Evolutionary conservation across 2,888 invertebrate species (phyloP), one percentile per base, ranked within the genome.

Genomic region (Baronia brevicornis): DNA sequence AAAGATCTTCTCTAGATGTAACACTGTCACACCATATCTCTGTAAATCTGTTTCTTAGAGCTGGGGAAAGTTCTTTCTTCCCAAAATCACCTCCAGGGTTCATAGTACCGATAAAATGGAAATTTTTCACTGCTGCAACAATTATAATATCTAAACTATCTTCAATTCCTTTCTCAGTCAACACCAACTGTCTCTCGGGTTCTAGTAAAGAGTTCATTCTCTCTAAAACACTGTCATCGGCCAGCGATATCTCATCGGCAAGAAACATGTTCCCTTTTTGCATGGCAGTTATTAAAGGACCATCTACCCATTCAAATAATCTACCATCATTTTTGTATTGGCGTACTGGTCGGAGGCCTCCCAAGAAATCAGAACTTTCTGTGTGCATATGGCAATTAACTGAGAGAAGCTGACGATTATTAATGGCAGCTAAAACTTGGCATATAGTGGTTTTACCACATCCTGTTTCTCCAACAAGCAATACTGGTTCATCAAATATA

Each of bases 41-140:
- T 0, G 99, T 98, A 54, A 99, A 97, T 26, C 99, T 89, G 84
- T 99, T 99, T 28, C 99, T 86, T 28, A 99, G 77, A 0, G 99
- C 98, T 0, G 98, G 98, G 0, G 98, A 99, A 5, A 99, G 84
- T 86, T 99, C 99, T 65, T 99, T 99, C 68, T 99, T 99, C 2
- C 99, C 99, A 66, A 95, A 99, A 85, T 99, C 99, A 1, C 98
- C 98, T 5, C 98, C 98, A 4, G 99, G 99, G 84, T 99, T 99
- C 99, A 99, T 99, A 0, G 99, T 99, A 1, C 96, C 97, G 36
- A 98, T 88, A 55, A 99, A 94, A 51, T 94, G 91, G 64, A 99
- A 99, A 5, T 89, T 87, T 3, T 88, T 65, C 33, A 93, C 92
- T 0, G 89, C 87, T 21, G 92, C 86, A 2, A 91, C 82, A 14